Evolutionary conservation across 92 coral and sea anemone genomes (phyloP), one percentile per base, ranked within the genome.

Genomic region (Bergia puertoricense): DNA sequence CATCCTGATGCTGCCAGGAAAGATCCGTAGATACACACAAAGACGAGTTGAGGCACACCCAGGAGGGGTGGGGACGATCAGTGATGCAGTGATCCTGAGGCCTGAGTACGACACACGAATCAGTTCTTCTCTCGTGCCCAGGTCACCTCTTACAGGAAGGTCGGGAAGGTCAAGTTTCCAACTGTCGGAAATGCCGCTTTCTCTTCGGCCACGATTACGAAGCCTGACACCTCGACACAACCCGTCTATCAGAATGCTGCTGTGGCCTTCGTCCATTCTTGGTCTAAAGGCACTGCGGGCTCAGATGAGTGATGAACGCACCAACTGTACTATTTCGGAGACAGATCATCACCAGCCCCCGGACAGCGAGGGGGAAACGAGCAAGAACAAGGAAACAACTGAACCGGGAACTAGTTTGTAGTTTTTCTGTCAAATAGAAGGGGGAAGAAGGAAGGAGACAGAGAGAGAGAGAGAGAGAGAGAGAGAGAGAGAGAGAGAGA

Each of bases 211-310:
- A 59, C 86, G 76, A 13, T 39, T 48, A 3, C 86, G n/a, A 82
- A 82, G 86, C 18, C 14, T 82, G 59, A 59, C 86, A 9, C 75
- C 76, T 9, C 59, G 23, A 11, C 41, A 74, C 67, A 84, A 71
- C 6, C 30, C 79, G 4, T 84, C 87, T 23, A 84, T 84, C 36
- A 50, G 79, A 72, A 44, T 84, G 87, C 39, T 84, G 23, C 57
- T 84, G 13, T 73, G 87, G 77, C 87, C 87, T 36, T 22, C 87
- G 10, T 37, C 77, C 23, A 46, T 84, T 69, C 87, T 84, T 40
- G 87, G 78, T 6, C 36, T 84, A 46, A 84, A 84, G 67, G 57
- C 48, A 68, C 62, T 84, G 8, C 87, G 87, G 23, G 87, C 87
- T 66, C 87, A 84, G 36, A 46, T 72, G 30, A 69, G 62, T 22